Base-by-base conservation (phyloP, 2,113 vertebrate species). In the Cyanistes caeruleus region DNA sequence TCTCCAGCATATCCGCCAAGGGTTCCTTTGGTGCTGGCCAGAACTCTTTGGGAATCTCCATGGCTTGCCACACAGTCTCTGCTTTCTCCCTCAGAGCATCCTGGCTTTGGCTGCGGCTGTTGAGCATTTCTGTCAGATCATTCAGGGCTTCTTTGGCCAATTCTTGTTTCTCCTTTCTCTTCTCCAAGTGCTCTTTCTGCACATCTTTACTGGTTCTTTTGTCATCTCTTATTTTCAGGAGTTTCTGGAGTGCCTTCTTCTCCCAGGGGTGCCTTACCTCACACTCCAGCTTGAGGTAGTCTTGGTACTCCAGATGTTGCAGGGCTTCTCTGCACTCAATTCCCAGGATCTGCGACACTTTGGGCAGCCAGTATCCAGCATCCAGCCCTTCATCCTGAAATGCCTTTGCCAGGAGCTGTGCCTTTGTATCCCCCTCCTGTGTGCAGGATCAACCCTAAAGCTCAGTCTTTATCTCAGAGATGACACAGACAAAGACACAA, bases 281-380 rank as follows among this genome's bases (percentile, higher is more conserved):
- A 1, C 85, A 73, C 62, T 96, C 94, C 73, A 98, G 35, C 35
- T 68, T 88, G 13, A 94, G 77, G 20, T 93, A 83, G 23, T 97
- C 92, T 49, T 96, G 43, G 56, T 94, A 48, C 2, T 60, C 22
- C 30, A 97, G 16, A 9, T 97, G 19, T 88, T 97, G 73, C 84
- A 97, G 81, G 41, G 93, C 83, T 55, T 95, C 74, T 8, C 3
- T 19, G 68, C 73, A 84, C n/a, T 69, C 63, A 30, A 97, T 62
- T 44, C 52, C 92, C 22, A 97, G n/a, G 3, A 87, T 10, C 74
- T 97, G 33, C 0, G 51, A 56, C 18, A 97, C 56, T 18, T 85
- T 95, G 27, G 95, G 88, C 11, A 98, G 27, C 97, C 96, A 97
- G 77, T 88, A 87, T 3, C 11, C 39, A 31, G 7, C 6, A 74